Conservation (phyloP, 2,113 vertebrate species). For the Mus pahari region DNA sequence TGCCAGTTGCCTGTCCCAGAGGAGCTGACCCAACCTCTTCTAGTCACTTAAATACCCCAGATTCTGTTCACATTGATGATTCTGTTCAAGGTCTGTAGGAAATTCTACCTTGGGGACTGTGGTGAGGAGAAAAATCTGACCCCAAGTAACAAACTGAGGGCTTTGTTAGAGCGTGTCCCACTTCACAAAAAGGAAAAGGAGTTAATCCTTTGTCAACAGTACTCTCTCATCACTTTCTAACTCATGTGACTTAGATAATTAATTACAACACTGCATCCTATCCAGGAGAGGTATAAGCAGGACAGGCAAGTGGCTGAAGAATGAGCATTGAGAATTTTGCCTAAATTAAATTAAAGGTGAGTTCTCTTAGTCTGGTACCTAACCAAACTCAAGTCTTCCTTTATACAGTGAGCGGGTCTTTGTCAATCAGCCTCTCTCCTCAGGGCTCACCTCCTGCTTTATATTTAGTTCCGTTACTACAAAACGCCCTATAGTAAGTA, state of each 20-base stretch:
- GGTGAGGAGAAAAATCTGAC: constrained; percentile 9
- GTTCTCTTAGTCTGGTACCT: neutral
- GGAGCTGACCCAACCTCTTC: constrained; percentile 15
- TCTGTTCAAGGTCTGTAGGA: constrained; percentile 48
- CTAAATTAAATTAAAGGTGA: constrained; percentile 29
- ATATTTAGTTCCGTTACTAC: constrained; percentile 13
- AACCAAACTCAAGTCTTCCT: neutral
- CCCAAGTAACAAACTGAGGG: constrained; percentile 23
- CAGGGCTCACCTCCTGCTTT: neutral
- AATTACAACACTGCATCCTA: neutral
- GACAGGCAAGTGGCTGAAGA: neutral
- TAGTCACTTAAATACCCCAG: neutral
- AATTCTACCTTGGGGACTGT: constrained; percentile 53
- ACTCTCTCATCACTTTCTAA: neutral
- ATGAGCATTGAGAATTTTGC: constrained; percentile 9
- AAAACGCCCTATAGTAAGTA: constrained; percentile 56
- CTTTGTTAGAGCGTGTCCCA: constrained; percentile 7
- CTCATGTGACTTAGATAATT: neutral
- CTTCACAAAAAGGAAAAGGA: constrained; percentile 29
- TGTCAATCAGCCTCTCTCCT: constrained; percentile 8
- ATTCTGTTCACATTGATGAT: constrained; percentile 23
- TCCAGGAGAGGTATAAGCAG: neutral
- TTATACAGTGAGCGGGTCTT: constrained; percentile 17
- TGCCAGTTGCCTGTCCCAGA: neutral
- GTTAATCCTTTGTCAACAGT: neutral